Evolutionary conservation across 2,888 invertebrate species (phyloP).

Genomic region (Drosophila setosimentum): DNA sequence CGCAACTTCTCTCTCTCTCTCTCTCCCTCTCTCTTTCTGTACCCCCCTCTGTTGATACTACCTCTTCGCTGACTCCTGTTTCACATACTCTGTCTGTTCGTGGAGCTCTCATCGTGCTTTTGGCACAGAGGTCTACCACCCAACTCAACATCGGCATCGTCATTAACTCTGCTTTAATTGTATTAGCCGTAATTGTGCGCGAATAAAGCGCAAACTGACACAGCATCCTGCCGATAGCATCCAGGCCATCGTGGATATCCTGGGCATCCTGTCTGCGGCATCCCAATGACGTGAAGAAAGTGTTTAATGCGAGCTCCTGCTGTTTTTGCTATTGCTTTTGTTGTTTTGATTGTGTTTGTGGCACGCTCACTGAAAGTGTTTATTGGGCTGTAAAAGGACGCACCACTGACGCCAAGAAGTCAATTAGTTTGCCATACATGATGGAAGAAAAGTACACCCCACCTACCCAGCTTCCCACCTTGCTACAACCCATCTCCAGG

Average conservation of each 20-base stretch:
- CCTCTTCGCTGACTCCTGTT: neutral
- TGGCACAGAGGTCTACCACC: conserved; percentile 45
- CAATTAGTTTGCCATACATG: conserved; percentile 69
- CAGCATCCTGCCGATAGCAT: conserved; percentile 27
- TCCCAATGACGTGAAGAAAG: conserved; percentile 36
- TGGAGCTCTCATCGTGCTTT: conserved; percentile 10
- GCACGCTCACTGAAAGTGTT: conserved; percentile 66
- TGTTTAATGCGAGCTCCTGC: conserved; percentile 34
- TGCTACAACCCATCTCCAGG: neutral
- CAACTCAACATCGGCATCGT: conserved; percentile 35
- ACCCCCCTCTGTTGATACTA: neutral
- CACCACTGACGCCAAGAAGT: conserved; percentile 65
- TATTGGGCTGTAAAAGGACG: conserved; percentile 73
- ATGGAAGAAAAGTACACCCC: conserved; percentile 9
- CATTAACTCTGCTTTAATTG: conserved; percentile 76
- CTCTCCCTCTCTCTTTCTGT: too few species aligned
- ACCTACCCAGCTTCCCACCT: too few species aligned
- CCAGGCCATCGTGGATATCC: conserved; percentile 7
- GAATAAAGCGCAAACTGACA: conserved; percentile 61
- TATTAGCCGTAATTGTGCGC: conserved; percentile 77
- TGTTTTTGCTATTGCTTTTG: conserved; percentile 26
- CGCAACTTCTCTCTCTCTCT: too few species aligned
- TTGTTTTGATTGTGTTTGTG: conserved; percentile 21
- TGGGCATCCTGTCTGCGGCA: conserved; percentile 19
- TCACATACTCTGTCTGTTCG: neutral